Base-by-base conservation (phyloP, 2,888 invertebrate species). In the Lasioglossum calceatum region DNA sequence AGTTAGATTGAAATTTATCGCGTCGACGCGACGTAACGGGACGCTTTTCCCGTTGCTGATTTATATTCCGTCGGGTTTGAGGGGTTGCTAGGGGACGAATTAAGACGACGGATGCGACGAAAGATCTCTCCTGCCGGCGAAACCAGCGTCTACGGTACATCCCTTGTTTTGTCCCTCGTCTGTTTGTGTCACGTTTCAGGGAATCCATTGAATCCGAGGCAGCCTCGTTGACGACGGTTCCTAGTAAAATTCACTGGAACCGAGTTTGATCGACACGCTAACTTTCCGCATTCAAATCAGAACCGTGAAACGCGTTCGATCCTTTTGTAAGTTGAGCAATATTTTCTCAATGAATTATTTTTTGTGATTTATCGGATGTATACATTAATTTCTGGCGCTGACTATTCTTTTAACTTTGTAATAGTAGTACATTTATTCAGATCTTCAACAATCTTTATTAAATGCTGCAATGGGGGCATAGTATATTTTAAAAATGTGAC, bases 1-100 rank as follows among this genome's bases (percentile, higher is more conserved):
- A 19, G 77, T 39, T n/a, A n/a, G 77, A 84, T 84, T 77, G 82
- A 77, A 82, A 84, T 84, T 84, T 82, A 84, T 84, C 84, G 54
- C 82, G 82, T n/a, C 67, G 44, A 58, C 77, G 58, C 12, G 8
- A 32, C 72, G 71, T 54, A 27, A 67, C 77, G 67, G 16, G 7
- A 32, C 71, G 71, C 61, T 83, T n/a, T n/a, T 44, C 27, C 32
- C 32, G 3, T 73, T 61, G 32, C 47, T 67, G 82, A 84, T 82
- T 84, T 82, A 82, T 77, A 77, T 73, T 67, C 82, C n/a, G 23
- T 14, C 47, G 4, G 36, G 12, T 32, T n/a, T 12, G 23, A 14
- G 16, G 54, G 19, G 61, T 61, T 50, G 81, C 42, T 58, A n/a
- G 14, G 58, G 54, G 58, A 12, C 27, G 77, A 67, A 77, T 84